Evolutionary conservation across 2,113 vertebrate species (phyloP).

Genomic region (Muscicapa adusta): DNA sequence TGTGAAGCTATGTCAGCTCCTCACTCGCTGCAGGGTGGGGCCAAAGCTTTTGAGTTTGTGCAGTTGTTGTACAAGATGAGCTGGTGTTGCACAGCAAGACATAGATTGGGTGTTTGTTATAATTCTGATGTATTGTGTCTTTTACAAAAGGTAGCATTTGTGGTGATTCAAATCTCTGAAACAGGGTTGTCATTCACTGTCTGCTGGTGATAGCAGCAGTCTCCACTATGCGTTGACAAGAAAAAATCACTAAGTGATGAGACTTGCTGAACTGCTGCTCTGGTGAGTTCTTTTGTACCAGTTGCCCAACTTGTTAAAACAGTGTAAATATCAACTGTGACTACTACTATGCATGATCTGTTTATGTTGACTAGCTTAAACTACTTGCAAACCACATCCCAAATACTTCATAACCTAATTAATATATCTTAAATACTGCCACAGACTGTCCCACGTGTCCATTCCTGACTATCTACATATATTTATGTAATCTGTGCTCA

Average conservation of each 20-base stretch:
- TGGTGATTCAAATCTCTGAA: background rate
- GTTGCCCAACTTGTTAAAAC: background rate
- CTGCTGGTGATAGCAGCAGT: background rate
- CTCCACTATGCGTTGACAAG: rapidly evolving
- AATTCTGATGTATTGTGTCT: background rate
- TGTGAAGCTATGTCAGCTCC: background rate
- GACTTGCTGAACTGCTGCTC: background rate
- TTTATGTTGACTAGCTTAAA: background rate
- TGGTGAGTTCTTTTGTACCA: background rate
- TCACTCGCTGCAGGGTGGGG: background rate
- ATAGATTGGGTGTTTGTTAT: background rate
- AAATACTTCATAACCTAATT: background rate
- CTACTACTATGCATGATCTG: background rate
- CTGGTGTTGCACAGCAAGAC: background rate
- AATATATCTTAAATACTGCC: background rate
- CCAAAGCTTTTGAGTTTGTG: background rate
- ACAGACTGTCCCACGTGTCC: background rate
- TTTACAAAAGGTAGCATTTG: background rate
- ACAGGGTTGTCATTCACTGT: background rate
- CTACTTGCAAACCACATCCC: background rate
- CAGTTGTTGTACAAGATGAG: background rate
- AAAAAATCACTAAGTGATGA: background rate
- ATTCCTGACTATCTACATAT: background rate
- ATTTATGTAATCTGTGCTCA: background rate
- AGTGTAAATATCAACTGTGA: background rate